Evolutionary conservation across 92 coral and sea anemone species (phyloP).

Genomic region (Desmophyllum pertusum): DNA sequence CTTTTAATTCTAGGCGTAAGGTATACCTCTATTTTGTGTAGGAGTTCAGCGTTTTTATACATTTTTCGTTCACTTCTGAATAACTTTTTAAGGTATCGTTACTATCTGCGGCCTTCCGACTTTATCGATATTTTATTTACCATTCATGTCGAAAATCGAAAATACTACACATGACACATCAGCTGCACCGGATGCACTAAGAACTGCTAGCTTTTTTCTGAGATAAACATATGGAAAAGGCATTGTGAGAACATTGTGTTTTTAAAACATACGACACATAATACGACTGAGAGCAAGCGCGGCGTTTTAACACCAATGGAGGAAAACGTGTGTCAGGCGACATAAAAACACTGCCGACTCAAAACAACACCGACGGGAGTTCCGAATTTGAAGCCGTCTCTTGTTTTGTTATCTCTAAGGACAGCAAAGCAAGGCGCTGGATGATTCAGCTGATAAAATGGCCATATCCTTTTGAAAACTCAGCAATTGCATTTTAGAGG

Average conservation of each 20-base stretch:
- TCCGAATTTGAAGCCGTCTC: slow-evolving; percentile 66
- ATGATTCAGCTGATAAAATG: slow-evolving; percentile 79
- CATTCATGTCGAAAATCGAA: not conserved
- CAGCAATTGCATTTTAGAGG: not conserved
- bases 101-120: not conserved
- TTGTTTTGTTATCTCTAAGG: slow-evolving; percentile 70
- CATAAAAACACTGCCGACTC: not conserved
- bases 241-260: not conserved
- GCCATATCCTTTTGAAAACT: slow-evolving; percentile 88
- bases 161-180: not conserved
- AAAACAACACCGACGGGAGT: not conserved
- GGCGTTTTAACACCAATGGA: not conserved
- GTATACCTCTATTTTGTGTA: not conserved
- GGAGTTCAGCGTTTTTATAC: not conserved
- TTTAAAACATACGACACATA: not conserved
- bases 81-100: not conserved
- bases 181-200: not conserved
- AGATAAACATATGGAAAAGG: not conserved
- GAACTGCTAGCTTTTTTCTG: not conserved
- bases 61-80: not conserved
- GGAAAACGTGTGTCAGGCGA: not conserved
- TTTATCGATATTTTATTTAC: not conserved
- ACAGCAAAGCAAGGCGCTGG: slow-evolving; percentile 78
- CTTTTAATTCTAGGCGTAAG: not conserved
- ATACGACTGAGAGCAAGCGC: not conserved